These are phyloP conservation scores for Hybognathus amarus DNA, from an alignment of 2,797 vertebrate species.

Conservation along the genomic window DNA sequence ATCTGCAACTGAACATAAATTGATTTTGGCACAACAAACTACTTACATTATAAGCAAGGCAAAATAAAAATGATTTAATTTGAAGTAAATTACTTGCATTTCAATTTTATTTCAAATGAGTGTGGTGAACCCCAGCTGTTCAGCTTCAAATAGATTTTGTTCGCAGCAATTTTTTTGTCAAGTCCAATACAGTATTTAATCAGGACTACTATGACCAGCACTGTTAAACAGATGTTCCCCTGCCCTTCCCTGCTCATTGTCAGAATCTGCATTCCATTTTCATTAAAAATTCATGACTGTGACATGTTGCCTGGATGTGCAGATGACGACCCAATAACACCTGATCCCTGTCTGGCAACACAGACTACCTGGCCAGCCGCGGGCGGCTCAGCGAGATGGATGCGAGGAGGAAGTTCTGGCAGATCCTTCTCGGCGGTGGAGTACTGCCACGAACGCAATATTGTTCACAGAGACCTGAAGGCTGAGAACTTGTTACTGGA, in stretches of 20 bases:
- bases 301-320: conserved; percentile 33
- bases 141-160: background rate
- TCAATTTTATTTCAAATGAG: background rate
- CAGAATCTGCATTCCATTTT: conserved; percentile 30
- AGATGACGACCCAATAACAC: conserved; percentile 31
- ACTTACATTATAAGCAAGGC: background rate
- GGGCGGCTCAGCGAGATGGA: conserved; percentile 93
- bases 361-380: conserved; percentile 96
- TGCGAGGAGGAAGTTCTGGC: conserved; percentile 97
- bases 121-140: background rate
- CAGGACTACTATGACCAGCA: background rate
- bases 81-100: background rate
- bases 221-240: conserved; percentile 8
- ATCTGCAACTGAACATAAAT: background rate
- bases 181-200: background rate
- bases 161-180: background rate
- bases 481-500: conserved; percentile 96
- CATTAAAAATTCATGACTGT: conserved; percentile 31
- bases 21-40: background rate
- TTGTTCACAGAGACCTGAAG: conserved; percentile 96
- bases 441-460: conserved; percentile 93
- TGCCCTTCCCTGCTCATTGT: conserved; percentile 15
- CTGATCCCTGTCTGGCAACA: conserved; percentile 40
- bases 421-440: conserved; percentile 96
- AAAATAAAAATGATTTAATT: background rate